A percentile compares a stretch with the other conserved stretches of the same genome.
phyloP scores from a whole-genome alignment of 2,113 vertebrate species.

The Myotis yumanensis region DNA sequence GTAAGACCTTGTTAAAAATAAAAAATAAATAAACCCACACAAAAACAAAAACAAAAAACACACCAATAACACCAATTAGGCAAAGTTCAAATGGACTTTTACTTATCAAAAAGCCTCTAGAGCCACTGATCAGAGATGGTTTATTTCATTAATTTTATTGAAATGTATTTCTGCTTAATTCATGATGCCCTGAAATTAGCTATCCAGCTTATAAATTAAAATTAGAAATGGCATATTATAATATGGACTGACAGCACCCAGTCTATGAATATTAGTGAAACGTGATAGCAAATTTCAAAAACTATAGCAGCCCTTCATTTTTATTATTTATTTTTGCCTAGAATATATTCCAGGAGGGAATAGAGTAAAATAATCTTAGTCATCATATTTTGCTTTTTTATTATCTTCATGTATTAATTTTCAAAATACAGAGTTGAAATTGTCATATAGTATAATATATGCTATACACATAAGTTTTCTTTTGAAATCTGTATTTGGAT shows the following conservation, averaged over 20 bases:
- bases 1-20: background rate
- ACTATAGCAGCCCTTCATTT: background rate
- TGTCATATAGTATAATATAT: background rate
- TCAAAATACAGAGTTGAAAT: background rate
- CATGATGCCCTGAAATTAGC: background rate
- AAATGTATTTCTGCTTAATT: constrained; percentile 45
- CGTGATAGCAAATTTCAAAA: background rate
- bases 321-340: background rate
- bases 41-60: background rate
- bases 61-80: background rate
- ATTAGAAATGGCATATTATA: background rate
- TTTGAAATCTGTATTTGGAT: background rate
- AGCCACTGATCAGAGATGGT: background rate
- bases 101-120: background rate
- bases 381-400: background rate
- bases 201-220: background rate
- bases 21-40: too few relatives aligned
- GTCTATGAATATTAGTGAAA: background rate
- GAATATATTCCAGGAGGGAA: background rate
- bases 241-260: fast-evolving
- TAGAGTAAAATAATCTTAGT: background rate
- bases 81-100: constrained; percentile 22
- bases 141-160: constrained; percentile 3
- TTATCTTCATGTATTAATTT: background rate
- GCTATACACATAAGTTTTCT: background rate